Conservation (phyloP, 2,797 vertebrate species). For the Stomatorhinus walkeri region DNA sequence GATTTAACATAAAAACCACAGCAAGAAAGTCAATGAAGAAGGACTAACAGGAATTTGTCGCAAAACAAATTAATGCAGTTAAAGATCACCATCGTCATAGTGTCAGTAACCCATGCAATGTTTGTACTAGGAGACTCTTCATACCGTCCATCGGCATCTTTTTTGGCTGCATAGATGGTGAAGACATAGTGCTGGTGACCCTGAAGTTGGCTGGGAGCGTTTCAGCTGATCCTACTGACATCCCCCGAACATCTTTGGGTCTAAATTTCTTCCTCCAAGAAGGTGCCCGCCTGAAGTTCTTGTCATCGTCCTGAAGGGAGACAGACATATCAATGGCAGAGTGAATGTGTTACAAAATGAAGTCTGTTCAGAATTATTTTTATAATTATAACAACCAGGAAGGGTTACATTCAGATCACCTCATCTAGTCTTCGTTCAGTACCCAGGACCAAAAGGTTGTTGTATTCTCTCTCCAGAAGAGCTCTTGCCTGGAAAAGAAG, state of each 20-base stretch:
- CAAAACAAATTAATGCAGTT: not conserved
- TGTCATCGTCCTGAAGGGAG: slow-evolving; percentile 78
- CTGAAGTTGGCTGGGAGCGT: slow-evolving; percentile 93
- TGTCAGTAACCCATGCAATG: slow-evolving; percentile 14
- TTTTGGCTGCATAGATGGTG: slow-evolving; percentile 87
- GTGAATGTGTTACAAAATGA: not conserved
- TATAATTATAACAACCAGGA: not conserved
- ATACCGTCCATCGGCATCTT: slow-evolving; percentile 91
- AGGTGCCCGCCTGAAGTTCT: slow-evolving; percentile 88
- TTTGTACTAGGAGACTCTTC: slow-evolving; percentile 21
- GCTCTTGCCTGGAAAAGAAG: slow-evolving; percentile 69
- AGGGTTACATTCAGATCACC: slow-evolving; percentile 51
- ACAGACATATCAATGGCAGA: not conserved
- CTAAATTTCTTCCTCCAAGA: slow-evolving; percentile 98
- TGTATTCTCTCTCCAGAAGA: slow-evolving; percentile 83
- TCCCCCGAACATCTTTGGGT: slow-evolving; percentile 87
- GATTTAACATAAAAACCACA: not conserved
- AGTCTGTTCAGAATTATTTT: not conserved
- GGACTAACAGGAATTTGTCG: not conserved
- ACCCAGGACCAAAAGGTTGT: slow-evolving; percentile 75
- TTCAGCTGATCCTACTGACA: slow-evolving; percentile 79
- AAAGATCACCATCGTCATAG: not conserved
- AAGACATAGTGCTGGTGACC: slow-evolving; percentile 75
- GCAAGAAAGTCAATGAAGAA: not conserved
- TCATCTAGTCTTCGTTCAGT: slow-evolving; percentile 86